phyloP scores from a whole-genome alignment of 2,888 invertebrate genomes.

The Mythimna loreyi region DNA sequence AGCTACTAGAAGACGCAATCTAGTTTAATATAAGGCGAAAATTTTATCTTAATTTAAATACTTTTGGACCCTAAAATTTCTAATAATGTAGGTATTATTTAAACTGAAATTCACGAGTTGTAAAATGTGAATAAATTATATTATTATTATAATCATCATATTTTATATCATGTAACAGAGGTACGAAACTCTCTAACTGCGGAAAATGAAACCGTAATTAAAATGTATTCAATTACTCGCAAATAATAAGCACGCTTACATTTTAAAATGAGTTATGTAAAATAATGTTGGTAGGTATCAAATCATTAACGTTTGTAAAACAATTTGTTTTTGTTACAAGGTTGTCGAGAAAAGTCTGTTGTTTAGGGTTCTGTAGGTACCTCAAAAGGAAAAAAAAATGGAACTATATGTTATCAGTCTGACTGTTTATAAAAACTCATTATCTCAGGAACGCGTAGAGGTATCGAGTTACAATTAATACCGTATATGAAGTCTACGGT shows the following conservation, averaged over 20 bases:
- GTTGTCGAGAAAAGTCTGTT: too few species aligned
- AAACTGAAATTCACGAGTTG: not conserved
- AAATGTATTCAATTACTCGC: slow-evolving; percentile 15
- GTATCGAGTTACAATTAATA: too few species aligned
- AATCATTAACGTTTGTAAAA: not conserved
- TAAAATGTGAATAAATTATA: not conserved
- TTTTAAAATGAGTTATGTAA: not conserved
- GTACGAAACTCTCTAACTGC: slow-evolving; percentile 4
- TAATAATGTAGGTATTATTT: not conserved
- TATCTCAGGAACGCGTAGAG: too few species aligned
- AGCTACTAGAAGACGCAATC: too few species aligned
- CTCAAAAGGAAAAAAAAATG: too few species aligned
- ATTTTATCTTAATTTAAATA: not conserved
- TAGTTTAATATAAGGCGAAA: not conserved
- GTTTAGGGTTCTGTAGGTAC: too few species aligned
- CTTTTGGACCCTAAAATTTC: not conserved
- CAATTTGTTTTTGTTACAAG: not conserved
- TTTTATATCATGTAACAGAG: slow-evolving; percentile 9
- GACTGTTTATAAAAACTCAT: too few species aligned
- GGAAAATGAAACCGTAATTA: slow-evolving; percentile 11
- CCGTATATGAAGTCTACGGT: too few species aligned
- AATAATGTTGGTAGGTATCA: not conserved
- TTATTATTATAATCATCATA: not conserved
- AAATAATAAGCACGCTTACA: not conserved
- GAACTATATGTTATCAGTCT: too few species aligned